Evolutionary conservation across 2,113 vertebrate species (phyloP).

Genomic region (Crotalus tigris): DNA sequence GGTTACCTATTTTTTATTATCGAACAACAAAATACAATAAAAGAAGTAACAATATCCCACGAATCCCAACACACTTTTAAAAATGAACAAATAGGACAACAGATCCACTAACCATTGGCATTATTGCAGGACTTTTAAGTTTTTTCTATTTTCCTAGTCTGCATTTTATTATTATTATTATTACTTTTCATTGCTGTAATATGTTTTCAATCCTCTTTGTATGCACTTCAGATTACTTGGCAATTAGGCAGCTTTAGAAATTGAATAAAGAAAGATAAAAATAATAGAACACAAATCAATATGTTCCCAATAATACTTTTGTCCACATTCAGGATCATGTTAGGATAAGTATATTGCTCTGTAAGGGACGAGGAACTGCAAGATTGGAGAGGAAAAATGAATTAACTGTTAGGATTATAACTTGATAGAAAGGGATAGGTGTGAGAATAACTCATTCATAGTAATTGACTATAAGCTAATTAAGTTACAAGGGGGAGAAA

Average conservation of each 20-base stretch:
- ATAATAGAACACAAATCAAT: background rate
- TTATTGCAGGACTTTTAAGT: background rate
- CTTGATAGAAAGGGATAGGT: background rate
- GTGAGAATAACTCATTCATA: background rate
- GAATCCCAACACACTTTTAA: background rate
- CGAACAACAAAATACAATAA: background rate
- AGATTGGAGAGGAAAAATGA: background rate
- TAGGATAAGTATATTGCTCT: background rate
- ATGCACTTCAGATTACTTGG: background rate
- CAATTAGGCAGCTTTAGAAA: background rate
- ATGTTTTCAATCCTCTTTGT: background rate
- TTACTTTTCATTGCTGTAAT: background rate
- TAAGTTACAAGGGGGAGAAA: background rate
- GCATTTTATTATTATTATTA: background rate
- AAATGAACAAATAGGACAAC: background rate
- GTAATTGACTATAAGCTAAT: conserved; percentile 12
- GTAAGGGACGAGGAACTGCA: background rate
- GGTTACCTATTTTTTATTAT: background rate
- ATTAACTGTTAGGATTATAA: background rate
- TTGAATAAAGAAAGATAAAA: background rate
- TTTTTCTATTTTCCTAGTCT: background rate
- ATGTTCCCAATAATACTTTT: background rate
- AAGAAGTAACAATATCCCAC: background rate
- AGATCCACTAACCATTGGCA: background rate
- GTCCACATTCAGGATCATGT: background rate